phyloP scores from a whole-genome alignment of 1,140 invertebrate species.

The Tetranychus cinnabarinus region DNA sequence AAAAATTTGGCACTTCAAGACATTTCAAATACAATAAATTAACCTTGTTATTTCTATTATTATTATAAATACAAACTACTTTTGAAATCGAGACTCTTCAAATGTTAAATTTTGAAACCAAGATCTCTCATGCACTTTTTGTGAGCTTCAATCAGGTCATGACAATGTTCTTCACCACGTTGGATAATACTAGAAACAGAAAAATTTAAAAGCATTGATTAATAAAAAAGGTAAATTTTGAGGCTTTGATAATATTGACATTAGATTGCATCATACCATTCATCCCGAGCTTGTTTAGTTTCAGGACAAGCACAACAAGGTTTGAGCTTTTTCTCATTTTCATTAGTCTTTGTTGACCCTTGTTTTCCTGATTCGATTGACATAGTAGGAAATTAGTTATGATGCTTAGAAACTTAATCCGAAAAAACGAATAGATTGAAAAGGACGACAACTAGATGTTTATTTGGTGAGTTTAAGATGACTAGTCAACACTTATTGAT shows the following conservation, averaged over 20 bases:
- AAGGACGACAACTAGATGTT: too few relatives aligned
- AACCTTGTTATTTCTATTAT: too few relatives aligned
- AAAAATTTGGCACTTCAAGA: too few relatives aligned
- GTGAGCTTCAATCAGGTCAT: conserved; percentile 73
- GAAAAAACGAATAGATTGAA: too few relatives aligned
- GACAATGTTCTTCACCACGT: conserved; percentile 76
- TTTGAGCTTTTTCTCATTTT: conserved; percentile 32
- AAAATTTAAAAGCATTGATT: not conserved
- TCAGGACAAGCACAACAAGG: conserved; percentile 95
- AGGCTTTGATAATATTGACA: not conserved
- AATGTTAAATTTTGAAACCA: conserved; percentile 73
- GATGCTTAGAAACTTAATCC: too few relatives aligned
- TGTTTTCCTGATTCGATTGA: conserved; percentile 14
- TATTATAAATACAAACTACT: too few relatives aligned
- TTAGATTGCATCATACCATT: conserved; percentile 38
- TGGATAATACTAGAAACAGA: conserved; percentile 58
- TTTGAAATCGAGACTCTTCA: not conserved
- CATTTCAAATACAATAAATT: too few relatives aligned
- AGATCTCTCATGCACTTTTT: conserved; percentile 82
- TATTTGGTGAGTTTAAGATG: too few relatives aligned
- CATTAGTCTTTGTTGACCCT: not conserved
- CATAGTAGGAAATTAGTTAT: too few relatives aligned
- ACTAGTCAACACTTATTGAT: too few relatives aligned
- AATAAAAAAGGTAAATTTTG: not conserved
- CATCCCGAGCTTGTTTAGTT: conserved; percentile 68